Percentiles rank a stretch among this genome's conserved stretches.
Conservation (phyloP, 1,140 invertebrate genomes). For the Lerema accius region DNA sequence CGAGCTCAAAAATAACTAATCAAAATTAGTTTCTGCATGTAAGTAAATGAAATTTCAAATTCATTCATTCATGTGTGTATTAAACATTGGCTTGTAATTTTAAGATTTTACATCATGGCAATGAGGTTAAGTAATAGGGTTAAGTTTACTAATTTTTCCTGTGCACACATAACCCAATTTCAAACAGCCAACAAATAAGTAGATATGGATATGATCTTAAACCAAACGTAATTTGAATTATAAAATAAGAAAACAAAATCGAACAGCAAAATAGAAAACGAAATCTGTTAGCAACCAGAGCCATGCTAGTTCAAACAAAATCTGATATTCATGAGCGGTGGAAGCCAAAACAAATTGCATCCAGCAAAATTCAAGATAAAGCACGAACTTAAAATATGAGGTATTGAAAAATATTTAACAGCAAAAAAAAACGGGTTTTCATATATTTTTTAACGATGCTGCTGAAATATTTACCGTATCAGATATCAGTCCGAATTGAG, state of each 20-base stretch:
- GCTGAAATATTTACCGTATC: constrained; percentile 10
- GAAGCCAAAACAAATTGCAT: constrained; percentile 21
- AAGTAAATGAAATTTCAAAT: too few species aligned
- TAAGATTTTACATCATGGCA: too few species aligned
- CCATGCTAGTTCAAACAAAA: constrained; percentile 16
- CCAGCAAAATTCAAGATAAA: constrained; percentile 22
- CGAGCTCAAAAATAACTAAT: too few species aligned
- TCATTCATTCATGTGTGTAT: too few species aligned
- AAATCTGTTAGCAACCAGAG: constrained; percentile 6
- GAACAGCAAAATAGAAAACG: background rate
- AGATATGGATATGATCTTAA: too few species aligned
- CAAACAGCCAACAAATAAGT: too few species aligned
- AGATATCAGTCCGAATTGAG: constrained; percentile 4
- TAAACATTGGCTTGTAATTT: too few species aligned
- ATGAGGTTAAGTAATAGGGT: too few species aligned
- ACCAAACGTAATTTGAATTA: too few species aligned
- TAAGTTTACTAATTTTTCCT: too few species aligned
- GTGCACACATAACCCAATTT: too few species aligned
- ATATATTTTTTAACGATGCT: background rate
- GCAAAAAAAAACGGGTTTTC: constrained; percentile 4
- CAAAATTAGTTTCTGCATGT: too few species aligned
- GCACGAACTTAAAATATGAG: constrained; percentile 21
- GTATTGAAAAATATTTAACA: constrained; percentile 22
- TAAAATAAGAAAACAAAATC: constrained; percentile 6
- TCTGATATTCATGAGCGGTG: constrained; percentile 16